phyloP scores from a whole-genome alignment of 2,797 vertebrate species.

The Aratinga solstitialis region DNA sequence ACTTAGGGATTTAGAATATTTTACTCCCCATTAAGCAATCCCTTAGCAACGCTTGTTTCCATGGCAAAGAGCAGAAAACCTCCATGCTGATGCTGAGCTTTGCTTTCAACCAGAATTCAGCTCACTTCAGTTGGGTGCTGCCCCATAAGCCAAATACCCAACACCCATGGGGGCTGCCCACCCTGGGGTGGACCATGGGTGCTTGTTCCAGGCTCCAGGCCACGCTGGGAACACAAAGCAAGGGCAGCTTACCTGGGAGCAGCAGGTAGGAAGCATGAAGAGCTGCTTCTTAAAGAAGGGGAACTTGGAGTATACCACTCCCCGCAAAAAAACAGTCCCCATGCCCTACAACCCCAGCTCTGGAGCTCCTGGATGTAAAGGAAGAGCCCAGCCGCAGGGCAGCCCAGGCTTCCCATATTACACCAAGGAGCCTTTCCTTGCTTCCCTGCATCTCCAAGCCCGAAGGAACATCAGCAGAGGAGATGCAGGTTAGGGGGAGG shows the following conservation, averaged over 20 bases:
- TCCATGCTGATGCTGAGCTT: not conserved
- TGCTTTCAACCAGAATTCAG: not conserved
- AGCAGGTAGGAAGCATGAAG: not conserved
- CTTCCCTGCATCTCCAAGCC: fast-evolving
- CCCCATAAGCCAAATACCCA: not conserved
- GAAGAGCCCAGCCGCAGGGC: not conserved
- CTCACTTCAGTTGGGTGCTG: not conserved
- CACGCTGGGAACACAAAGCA: too few relatives aligned
- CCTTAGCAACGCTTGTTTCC: constrained; percentile 39
- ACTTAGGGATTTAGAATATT: not conserved
- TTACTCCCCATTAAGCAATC: not conserved
- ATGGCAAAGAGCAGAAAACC: constrained; percentile 2
- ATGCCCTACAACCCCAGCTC: not conserved
- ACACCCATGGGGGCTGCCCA: not conserved
- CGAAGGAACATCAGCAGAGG: fast-evolving
- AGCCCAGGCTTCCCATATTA: not conserved
- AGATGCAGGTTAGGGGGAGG: fast-evolving
- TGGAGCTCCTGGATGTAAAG: not conserved
- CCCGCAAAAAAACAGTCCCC: not conserved
- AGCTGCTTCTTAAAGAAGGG: not conserved
- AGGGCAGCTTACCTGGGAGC: not conserved
- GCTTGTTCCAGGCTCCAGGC: too few relatives aligned
- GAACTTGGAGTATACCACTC: fast-evolving
- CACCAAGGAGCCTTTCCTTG: not conserved
- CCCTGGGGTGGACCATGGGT: not conserved